Conservation (phyloP, 92 coral and sea anemone genomes). For the Umimayanthus kanabou region DNA sequence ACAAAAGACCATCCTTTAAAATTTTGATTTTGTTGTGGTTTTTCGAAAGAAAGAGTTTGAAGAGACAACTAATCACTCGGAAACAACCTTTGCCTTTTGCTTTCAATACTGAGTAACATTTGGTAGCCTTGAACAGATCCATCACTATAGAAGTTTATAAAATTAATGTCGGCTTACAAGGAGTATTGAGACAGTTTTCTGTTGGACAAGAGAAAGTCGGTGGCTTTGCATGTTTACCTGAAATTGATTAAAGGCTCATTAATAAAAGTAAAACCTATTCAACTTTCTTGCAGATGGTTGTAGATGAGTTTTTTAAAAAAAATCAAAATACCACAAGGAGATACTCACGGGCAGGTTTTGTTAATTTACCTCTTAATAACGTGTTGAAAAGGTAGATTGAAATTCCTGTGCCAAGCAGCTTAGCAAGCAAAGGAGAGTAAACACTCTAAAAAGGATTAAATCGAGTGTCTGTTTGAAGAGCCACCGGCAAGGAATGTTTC, state of each 20-base stretch:
- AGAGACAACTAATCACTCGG: background rate
- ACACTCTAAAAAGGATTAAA: background rate
- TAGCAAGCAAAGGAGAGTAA: background rate
- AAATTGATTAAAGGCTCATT: background rate
- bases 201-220: background rate
- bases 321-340: background rate
- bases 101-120: background rate
- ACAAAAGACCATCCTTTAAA: background rate
- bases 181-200: background rate
- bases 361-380: background rate
- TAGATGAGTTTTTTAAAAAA: background rate
- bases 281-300: no score
- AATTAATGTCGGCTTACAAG: background rate
- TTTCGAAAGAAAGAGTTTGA: background rate
- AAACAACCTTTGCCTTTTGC: background rate
- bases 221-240: background rate
- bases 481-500: background rate
- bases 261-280: background rate
- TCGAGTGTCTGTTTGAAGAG: background rate
- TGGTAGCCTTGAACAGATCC: background rate
- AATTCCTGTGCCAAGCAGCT: background rate
- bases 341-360: background rate
- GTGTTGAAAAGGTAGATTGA: background rate
- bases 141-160: background rate
- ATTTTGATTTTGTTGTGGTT: background rate